Evolutionary conservation across 2,113 vertebrate species (phyloP), one percentile per base, ranked within the genome.

Genomic region (Atherinomorus stipes): DNA sequence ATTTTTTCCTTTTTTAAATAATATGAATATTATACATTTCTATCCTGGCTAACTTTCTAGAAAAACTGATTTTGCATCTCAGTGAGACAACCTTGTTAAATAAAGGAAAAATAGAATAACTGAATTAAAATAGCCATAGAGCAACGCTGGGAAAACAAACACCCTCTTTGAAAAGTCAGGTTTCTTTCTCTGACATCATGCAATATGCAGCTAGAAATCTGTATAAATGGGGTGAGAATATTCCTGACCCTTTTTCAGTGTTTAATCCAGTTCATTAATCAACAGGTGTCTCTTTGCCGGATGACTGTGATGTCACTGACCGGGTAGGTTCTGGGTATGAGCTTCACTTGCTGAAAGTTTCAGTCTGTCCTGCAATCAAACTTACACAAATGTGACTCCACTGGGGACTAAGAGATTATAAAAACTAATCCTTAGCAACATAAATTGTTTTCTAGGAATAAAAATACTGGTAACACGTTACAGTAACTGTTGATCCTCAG

Each of bases 361-460:
- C 75, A 78, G n/a, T 76, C 65, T 42, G 25, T 21, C 50, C 65
- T 60, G 60, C 22, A 72, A 62, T 50, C 40, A 64, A 74, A 71
- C 12, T 34, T 50, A 62, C 74, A 71, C 69, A 84, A 76, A 85
- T 71, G 62, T 61, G 53, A 83, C 54, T 51, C 64, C 38, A 54
- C 49, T n/a, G 15, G 31, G 45, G 26, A 71, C 6, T 59, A 40
- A 25, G 64, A 84, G 76, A 87, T 87, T 89, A 77, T 64, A 52
- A 63, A 71, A 79, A 74, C 51, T 87, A 87, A 90, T 88, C 82
- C 44, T 9, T 68, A 38, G 69, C 70, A 47, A 38, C 49, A 54
- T 56, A 80, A 47, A 78, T 67, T 68, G 64, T 68, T 83, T 71
- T 64, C 60, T 34, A 70, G 45, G 51, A 63, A 84, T 71, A 9